These are phyloP conservation scores for Ormyrus nitidulus DNA, from an alignment of 2,888 invertebrate species.

Conservation along the genomic window DNA sequence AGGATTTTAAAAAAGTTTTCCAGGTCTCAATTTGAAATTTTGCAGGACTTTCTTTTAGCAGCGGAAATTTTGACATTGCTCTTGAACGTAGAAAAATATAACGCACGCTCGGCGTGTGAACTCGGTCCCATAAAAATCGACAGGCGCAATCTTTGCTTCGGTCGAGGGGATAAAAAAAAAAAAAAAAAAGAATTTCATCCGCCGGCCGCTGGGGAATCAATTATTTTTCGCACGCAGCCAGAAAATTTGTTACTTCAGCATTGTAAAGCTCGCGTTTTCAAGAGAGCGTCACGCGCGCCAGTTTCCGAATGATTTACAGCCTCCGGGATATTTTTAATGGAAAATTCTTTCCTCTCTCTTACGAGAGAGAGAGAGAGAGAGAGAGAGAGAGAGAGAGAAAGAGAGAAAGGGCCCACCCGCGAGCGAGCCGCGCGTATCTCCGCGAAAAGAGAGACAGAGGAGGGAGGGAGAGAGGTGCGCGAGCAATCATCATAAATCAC, in stretches of 20 bases:
- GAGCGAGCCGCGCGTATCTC: constrained; percentile 13
- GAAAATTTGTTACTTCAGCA: background rate
- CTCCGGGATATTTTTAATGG: constrained; percentile 37
- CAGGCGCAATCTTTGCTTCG: no score
- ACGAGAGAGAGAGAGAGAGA: background rate
- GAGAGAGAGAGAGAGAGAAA: background rate
- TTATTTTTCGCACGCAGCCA: background rate
- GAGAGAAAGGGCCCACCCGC: constrained; percentile 5
- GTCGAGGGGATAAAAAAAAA: no score
- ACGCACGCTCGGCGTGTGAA: no score
- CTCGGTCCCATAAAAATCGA: no score
- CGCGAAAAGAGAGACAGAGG: background rate
- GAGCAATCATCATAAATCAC: constrained; percentile 66
- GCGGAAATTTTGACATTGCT: no score
- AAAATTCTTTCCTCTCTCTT: constrained; percentile 22
- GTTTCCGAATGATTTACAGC: constrained; percentile 31
- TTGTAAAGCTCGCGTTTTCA: background rate
- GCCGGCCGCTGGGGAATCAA: no score
- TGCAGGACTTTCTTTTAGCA: no score
- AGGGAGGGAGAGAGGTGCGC: background rate
- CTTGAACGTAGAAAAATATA: no score
- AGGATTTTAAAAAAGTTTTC: no score
- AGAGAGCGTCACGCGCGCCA: background rate
- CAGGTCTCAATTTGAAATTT: no score
- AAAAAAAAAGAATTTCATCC: no score